Percentiles rank a stretch among this genome's conserved stretches.
These are phyloP conservation scores for Gopherus flavomarginatus DNA, from an alignment of 2,113 vertebrate genomes.

Conservation along the genomic window DNA sequence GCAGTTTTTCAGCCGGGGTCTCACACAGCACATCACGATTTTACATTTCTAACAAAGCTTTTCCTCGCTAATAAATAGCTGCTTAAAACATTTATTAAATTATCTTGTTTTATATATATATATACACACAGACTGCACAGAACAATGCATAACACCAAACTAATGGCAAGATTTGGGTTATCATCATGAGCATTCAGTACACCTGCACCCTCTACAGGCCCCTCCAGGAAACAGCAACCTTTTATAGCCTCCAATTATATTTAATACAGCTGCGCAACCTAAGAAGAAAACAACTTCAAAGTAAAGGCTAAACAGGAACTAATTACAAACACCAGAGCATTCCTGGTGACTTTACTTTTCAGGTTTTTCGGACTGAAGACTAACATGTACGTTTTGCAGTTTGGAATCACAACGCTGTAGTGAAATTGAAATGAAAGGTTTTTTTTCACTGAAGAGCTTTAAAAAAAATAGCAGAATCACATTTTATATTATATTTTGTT, in stretches of 20 bases:
- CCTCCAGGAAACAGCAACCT: fast-evolving
- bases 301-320: fast-evolving
- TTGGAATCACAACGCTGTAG: background rate
- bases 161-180: fast-evolving
- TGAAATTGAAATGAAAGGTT: fast-evolving
- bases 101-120: fast-evolving
- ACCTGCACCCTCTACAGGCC: background rate
- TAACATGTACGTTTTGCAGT: background rate
- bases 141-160: fast-evolving
- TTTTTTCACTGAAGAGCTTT: background rate
- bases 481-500: background rate
- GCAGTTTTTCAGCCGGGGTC: conserved; percentile 20
- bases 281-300: fast-evolving
- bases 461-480: background rate
- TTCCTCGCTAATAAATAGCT: fast-evolving
- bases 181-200: fast-evolving
- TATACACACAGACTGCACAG: background rate
- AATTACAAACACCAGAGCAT: fast-evolving
- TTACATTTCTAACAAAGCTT: fast-evolving
- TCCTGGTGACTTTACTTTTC: fast-evolving
- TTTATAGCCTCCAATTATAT: no score
- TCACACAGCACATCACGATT: background rate
- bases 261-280: fast-evolving
- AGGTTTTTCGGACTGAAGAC: background rate
- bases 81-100: fast-evolving